Evolutionary conservation across 1,140 invertebrate species (phyloP), one percentile per base, ranked within the genome.

Genomic region (Linepithema humile): DNA sequence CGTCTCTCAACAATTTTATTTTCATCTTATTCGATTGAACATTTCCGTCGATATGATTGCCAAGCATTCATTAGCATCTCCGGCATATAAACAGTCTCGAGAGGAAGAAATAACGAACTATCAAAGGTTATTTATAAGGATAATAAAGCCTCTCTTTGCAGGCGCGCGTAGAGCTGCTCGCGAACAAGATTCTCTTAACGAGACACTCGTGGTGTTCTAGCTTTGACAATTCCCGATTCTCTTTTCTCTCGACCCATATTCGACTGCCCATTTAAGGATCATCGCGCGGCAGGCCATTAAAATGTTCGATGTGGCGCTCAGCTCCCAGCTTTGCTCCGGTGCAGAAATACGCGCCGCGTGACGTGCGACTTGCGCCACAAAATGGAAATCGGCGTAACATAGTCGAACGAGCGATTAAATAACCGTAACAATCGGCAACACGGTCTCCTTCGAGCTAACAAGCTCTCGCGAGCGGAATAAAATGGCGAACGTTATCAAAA

Each of bases 191-290:
- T 86, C 78, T 57, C 70, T 43, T 91, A 91, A 91, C 88, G 86
- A 92, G 89, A 75, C 60, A 85, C 85, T 88, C 64, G 67, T 83
- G 73, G 74, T 53, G 70, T 64, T 75, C 55, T 20, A 75, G 85
- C 77, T 90, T 85, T 86, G 86, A 85, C 69, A 85, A 77, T 12
- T 89, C 48, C 60, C 55, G 55, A 73, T 55, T 85, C 74, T 85
- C 62, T 23, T 83, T 64, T 82, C 64, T 53, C 60, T 48, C 73
- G 32, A 64, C 70, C 60, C 48, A 84, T 82, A 83, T 85, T 59
- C 62, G 15, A 32, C 26, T 75, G 26, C 6, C 65, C 70, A 64
- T 85, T 85, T 87, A 77, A 60, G 77, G 74, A 83, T 50, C 60
- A 82, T 74, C 55, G 43, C 53, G 53, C 32, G 23, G 29, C n/a